Evolutionary conservation across 2,888 invertebrate genomes (phyloP), one percentile per base, ranked within the genome.

Genomic region (Pammene aurita): DNA sequence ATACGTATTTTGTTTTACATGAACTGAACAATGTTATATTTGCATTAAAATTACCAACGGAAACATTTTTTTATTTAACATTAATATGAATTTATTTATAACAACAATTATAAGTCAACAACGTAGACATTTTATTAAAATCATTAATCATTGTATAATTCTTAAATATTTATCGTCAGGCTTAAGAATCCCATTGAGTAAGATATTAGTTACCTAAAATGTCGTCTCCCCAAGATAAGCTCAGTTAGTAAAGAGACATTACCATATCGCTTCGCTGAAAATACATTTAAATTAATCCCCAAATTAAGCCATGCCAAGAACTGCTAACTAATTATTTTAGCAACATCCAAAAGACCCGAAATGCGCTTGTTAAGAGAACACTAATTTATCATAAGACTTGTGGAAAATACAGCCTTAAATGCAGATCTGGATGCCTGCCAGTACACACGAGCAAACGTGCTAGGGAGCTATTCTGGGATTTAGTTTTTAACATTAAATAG

Each of bases 401-500:
- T 42, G 64, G 67, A 70, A 74, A 72, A 73, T 74, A 73, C 64
- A 75, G 66, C 70, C 71, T 73, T 73, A 75, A 76, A 77, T 75
- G 74, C 67, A 75, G 74, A 76, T 72, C 76, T 78, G 78, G 78
- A 76, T 73, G 57, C 44, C 34, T 68, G 78, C 78, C 78, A 78
- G 75, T 66, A 75, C 72, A 65, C 72, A 54, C 61, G 55, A 44
- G 61, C 18, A 69, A 68, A 75, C 73, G 74, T 71, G 71, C 71
- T 62, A 55, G 64, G 57, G 56, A 41, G 67, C 56, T 67, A 74
- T 74, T 70, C 67, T 67, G 63, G 41, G 62, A 66, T 54, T 66
- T 64, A 11, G 9, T 13, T 42, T 42, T 18, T 18, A 42, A 6
- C 18, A 11, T 11, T 6, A 18, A 34, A 54, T 54, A 54, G 26